Base-by-base conservation (phyloP, 2,113 vertebrate genomes). In the Falco punctatus region DNA sequence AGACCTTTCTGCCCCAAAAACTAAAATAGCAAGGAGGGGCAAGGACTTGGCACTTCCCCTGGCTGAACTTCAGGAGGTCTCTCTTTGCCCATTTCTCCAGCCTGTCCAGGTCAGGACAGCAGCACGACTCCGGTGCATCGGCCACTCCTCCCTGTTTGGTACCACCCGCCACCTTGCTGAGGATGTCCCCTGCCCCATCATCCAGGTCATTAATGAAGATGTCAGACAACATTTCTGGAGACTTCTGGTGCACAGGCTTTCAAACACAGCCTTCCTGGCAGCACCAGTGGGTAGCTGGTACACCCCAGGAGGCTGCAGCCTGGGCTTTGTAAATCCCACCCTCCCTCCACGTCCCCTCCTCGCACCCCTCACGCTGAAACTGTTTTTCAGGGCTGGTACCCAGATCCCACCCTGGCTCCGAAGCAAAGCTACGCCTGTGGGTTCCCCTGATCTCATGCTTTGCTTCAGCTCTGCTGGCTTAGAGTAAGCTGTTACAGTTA, bases 371-470 rank as follows among this genome's bases (percentile, higher is more conserved):
- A 2, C 6, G 1, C 19, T n/a, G n/a, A 21, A 64, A 30, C 23
- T 23, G 11, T 26, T 58, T 62, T 64, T 30, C 55, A 52, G 51
- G 42, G 59, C 35, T 49, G 35, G 42, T 69, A 70, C 40, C 58
- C 67, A 49, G 27, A 20, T 42, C 38, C 49, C 40, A 32, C 40
- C 20, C 7, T 10, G 38, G 44, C 6, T 40, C 10, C 0, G 10
- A 78, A 67, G 42, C 38, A 46, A 23, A 86, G 26, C 51, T 15
- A 2, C 0, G 0, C 51, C 70, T 16, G 1, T 0, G 1, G 17
- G 9, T 44, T 71, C 24, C 61, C 57, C 62, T 79, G 33, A 48
- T 32, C 54, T 66, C 3, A 0, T 33, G 78, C 32, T 21, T 13
- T 18, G 35, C 67, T 80, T 9, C 16, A 44, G 54, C 73, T 72